A percentile compares a stretch with the other conserved stretches of the same genome.
phyloP scores from a whole-genome alignment of 2,113 vertebrate species.

The Apteryx owenii region DNA sequence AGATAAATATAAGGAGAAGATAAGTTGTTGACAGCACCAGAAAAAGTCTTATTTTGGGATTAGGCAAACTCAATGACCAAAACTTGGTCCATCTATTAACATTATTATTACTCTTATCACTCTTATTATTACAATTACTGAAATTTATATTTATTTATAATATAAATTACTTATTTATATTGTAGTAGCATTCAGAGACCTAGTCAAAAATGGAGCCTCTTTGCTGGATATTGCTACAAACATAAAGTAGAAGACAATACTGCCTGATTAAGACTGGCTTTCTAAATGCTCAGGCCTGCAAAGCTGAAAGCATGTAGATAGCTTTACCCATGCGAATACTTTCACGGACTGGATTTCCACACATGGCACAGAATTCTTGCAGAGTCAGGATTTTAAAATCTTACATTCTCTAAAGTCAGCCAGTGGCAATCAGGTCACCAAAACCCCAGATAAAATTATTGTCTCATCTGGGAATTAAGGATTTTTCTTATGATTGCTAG shows the following conservation, averaged over 20 bases:
- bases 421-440: background rate
- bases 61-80: background rate
- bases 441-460: background rate
- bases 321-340: background rate
- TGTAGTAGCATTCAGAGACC: background rate
- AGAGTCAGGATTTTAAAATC: background rate
- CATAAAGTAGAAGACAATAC: background rate
- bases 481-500: background rate
- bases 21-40: background rate
- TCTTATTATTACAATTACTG: background rate
- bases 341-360: background rate
- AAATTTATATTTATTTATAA: background rate
- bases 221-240: background rate
- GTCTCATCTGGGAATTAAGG: background rate
- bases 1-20: background rate
- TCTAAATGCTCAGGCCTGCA: background rate
- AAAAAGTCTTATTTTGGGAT: background rate
- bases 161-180: background rate
- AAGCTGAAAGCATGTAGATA: background rate
- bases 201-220: conserved; percentile 7
- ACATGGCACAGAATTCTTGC: background rate
- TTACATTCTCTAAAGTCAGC: background rate
- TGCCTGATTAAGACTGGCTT: background rate
- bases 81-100: background rate
- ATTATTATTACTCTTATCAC: background rate